Base-by-base conservation (phyloP, 2,113 vertebrate genomes). In the Mesembrinibis cayennensis region DNA sequence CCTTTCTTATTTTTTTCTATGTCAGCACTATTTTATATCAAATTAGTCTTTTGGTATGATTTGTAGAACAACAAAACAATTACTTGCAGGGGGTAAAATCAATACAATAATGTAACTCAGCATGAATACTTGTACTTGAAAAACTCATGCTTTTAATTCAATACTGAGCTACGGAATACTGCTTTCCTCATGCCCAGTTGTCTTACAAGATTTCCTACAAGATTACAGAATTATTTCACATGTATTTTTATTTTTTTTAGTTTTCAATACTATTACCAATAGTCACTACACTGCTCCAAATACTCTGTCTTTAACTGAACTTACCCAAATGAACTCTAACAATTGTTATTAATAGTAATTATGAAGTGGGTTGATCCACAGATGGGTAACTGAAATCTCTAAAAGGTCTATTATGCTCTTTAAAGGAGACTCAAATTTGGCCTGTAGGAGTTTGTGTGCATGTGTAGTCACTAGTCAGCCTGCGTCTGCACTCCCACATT, bases 1-100 rank as follows among this genome's bases (percentile, higher is more conserved):
- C 20, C 30, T 88, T 89, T 72, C 13, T 71, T 77, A 29, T 16
- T 86, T 79, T 56, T 80, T 82, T 53, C 63, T 49, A 63, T 8
- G 10, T 96, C 94, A 97, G 93, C 88, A 93, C n/a, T 81, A 77
- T 87, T 95, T 82, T 45, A 56, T 91, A 94, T 87, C 29, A 61
- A 63, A 93, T 92, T 90, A 83, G n/a, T 93, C 52, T 83, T 82
- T 74, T 71, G 32, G 18, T 80, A 21, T 82, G n/a, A 88, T 94
- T 78, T 89, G 23, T 65, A 87, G 62, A 92, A 84, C 23, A 89
- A 85, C 22, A 85, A n/a, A 85, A 90, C 49, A 73, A 67, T 23
- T 91, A 80, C 36, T 21, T 21, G 36, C 36, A 67, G 42, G 10
- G 9, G 9, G 16, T 88, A 92, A 95, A 95, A 97, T 70, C 22